A percentile compares a stretch with the other conserved stretches of the same genome.
Conservation (phyloP, 1,140 invertebrate genomes). For the Eufriesea mexicana region DNA sequence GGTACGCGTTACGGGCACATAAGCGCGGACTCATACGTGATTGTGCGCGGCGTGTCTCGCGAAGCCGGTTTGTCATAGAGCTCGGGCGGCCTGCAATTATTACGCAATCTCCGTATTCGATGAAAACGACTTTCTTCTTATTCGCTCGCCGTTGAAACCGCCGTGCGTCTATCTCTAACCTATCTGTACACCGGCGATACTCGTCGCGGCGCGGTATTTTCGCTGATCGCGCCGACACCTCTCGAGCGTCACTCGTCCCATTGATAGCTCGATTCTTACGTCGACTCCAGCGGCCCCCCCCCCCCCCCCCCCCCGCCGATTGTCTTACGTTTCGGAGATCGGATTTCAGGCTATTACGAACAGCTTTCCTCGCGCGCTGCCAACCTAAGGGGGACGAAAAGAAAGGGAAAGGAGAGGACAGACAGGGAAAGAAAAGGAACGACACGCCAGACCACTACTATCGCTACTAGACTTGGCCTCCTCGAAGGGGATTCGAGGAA, state of each 20-base stretch:
- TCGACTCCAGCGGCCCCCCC: neutral
- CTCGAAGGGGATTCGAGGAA: neutral
- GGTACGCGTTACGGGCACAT: slow-evolving; percentile 8
- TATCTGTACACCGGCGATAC: neutral
- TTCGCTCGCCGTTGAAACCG: slow-evolving; percentile 10
- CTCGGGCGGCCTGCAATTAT: slow-evolving; percentile 48
- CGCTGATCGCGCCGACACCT: neutral
- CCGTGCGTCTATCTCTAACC: neutral
- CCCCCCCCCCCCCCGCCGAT: no score
- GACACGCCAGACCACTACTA: no score
- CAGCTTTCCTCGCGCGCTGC: neutral
- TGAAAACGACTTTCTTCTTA: slow-evolving; percentile 67
- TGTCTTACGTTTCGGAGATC: neutral
- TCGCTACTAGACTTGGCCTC: neutral
- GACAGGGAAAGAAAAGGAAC: no score
- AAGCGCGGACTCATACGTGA: slow-evolving; percentile 34
- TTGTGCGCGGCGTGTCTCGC: slow-evolving; percentile 33
- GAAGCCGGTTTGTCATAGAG: slow-evolving; percentile 62
- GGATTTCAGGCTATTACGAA: slow-evolving; percentile 9
- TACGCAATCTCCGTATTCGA: slow-evolving; percentile 59
- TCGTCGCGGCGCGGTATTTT: neutral
- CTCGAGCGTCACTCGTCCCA: neutral
- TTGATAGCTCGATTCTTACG: slow-evolving; percentile 3
- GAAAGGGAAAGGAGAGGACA: no score
- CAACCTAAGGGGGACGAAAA: neutral